Conservation (phyloP, 2,888 invertebrate genomes). For the Helleia helle region DNA sequence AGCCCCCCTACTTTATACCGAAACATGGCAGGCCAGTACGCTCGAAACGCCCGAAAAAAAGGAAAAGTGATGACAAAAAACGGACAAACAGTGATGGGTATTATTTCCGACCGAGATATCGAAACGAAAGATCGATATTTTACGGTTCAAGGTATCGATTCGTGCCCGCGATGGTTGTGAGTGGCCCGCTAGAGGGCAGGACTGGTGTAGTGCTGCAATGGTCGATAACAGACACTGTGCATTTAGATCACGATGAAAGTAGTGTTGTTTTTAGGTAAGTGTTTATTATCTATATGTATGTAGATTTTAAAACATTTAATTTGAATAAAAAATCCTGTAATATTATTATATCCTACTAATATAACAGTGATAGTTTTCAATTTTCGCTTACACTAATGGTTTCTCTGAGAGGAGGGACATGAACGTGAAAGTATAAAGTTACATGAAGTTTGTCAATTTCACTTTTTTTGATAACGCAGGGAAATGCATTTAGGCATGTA, state of each 20-base stretch:
- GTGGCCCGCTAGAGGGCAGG: conserved; percentile 44
- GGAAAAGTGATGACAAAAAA: conserved; percentile 18
- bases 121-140: conserved; percentile 38
- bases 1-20: conserved; percentile 52
- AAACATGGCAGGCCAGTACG: conserved; percentile 40
- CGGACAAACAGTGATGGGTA: conserved; percentile 35
- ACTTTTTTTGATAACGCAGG: too few species aligned
- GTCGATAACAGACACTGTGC: conserved; percentile 49
- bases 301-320: too few species aligned
- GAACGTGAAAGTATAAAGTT: too few species aligned
- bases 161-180: conserved; percentile 45
- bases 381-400: too few species aligned
- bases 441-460: too few species aligned
- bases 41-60: conserved; percentile 35
- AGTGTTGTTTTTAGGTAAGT: conserved; percentile 69
- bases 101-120: conserved; percentile 51
- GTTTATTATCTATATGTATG: background rate
- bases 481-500: too few species aligned
- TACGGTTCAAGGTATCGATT: conserved; percentile 34
- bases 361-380: too few species aligned
- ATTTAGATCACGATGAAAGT: conserved; percentile 44
- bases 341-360: too few species aligned
- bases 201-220: conserved; percentile 46
- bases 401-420: too few species aligned
- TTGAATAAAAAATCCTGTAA: too few species aligned